Conservation (phyloP, 2,113 vertebrate genomes). For the Eudyptes chrysolophus region DNA sequence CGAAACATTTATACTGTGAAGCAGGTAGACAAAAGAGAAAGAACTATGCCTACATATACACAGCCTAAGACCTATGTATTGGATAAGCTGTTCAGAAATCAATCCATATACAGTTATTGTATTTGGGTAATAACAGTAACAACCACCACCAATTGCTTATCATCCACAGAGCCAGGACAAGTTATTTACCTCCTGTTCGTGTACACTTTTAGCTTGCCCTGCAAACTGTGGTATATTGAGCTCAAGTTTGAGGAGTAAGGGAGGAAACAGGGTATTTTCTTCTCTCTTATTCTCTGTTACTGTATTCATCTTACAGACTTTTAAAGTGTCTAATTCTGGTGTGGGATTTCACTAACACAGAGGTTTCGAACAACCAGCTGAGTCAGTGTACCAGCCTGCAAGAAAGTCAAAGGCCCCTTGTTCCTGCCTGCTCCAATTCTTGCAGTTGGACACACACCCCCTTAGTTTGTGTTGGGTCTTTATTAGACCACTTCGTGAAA, state of each 20-base stretch:
- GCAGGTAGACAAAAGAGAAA: neutral
- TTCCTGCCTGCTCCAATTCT: neutral
- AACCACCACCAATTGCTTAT: neutral
- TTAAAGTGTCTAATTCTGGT: neutral
- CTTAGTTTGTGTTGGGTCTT: neutral
- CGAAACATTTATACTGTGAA: neutral
- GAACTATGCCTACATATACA: neutral
- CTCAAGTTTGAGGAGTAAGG: neutral
- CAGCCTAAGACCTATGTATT: neutral
- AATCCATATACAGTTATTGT: neutral
- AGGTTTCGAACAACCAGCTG: neutral
- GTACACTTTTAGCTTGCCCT: neutral
- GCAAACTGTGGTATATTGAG: neutral
- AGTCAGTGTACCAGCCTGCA: neutral
- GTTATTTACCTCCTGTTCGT: neutral
- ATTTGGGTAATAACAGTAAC: neutral
- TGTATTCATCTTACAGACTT: neutral
- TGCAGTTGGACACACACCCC: neutral
- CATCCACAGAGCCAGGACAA: neutral
- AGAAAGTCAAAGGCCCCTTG: neutral
- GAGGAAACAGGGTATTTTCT: neutral
- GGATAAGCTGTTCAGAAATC: neutral
- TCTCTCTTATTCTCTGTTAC: neutral
- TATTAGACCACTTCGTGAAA: neutral
- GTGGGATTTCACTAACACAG: neutral